Conservation (phyloP, 2,888 invertebrate genomes). For the Zaprionus obscuricornis region DNA sequence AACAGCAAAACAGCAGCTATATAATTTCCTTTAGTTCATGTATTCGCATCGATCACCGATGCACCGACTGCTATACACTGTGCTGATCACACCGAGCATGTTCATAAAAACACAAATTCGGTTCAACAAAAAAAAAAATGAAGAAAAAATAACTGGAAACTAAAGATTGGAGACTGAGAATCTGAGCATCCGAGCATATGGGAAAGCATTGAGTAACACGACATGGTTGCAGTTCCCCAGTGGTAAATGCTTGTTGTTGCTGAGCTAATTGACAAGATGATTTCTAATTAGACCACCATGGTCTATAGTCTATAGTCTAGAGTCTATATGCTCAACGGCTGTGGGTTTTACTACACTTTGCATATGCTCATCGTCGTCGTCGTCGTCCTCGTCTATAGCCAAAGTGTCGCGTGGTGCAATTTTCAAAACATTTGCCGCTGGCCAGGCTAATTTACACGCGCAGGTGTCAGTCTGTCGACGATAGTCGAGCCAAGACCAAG, state of each 20-base stretch:
- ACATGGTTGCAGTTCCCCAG: slow-evolving; percentile 35
- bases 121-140: not conserved
- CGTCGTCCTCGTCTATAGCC: too few species aligned
- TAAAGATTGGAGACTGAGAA: slow-evolving; percentile 1
- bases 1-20: slow-evolving; percentile 49
- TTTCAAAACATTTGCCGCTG: slow-evolving; percentile 24
- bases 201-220: slow-evolving; percentile 43
- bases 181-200: too few species aligned
- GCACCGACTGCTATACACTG: not conserved
- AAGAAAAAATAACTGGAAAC: slow-evolving; percentile 40
- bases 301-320: slow-evolving; percentile 13
- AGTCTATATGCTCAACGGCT: not conserved
- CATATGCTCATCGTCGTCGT: slow-evolving; percentile 47
- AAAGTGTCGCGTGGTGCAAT: slow-evolving; percentile 50
- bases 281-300: slow-evolving; percentile 82
- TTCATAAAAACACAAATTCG: not conserved
- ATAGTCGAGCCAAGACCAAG: slow-evolving; percentile 8
- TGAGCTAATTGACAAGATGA: slow-evolving; percentile 82
- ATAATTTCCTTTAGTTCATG: slow-evolving; percentile 55
- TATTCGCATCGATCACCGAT: slow-evolving; percentile 72
- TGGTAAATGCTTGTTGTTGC: slow-evolving; percentile 27
- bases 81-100: not conserved
- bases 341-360: slow-evolving; percentile 31
- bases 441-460: slow-evolving; percentile 66
- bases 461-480: slow-evolving; percentile 60